Evolutionary conservation across 2,797 vertebrate species (phyloP), one percentile per base, ranked within the genome.

Genomic region (Acanthurus leucopareius): DNA sequence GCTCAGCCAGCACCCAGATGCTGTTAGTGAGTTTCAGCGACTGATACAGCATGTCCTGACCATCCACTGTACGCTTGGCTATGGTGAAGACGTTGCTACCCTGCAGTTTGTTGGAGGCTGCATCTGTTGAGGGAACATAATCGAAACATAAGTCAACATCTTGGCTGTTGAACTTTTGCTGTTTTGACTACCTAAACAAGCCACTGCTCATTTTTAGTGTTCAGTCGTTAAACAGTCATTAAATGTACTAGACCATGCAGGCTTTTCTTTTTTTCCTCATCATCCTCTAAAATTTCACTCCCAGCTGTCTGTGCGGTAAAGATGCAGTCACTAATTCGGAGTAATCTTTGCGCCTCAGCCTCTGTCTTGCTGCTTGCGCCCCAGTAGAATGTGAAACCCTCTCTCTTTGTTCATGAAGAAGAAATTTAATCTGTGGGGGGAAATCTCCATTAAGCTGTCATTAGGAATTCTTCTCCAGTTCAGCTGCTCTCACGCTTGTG

Each of bases 1-100:
- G 95, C 91, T 99, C 98, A 0, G 96, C 97, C 92, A 99, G 93
- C 69, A 98, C 94, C 97, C 98, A 99, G 94, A 99, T 98, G 88
- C 97, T 96, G 0, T 99, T 99, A 92, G 96, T 96, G 83, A 99
- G 96, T 84, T 98, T 98, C 85, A 97, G 94, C 66, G 97, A 98
- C 93, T 98, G 98, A 93, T 99, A 99, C n/a, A 99, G 95, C 97
- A 99, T 97, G 94, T 99, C 98, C 89, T 98, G 98, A 44, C 96
- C 94, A 42, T 99, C 98, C 85, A 99, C 97, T 0, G 96, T 98
- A 59, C 98, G 95, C 94, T 97, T 98, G 74, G 98, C 98, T 0
- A 99, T 95, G 64, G 98, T 99, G 94, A 98, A 99, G 82, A 99
- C 94, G 88, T 98, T 98, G 92, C 96, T 98, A 81, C 96, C 96